phyloP scores from a whole-genome alignment of 2,888 invertebrate species.

The Zootermopsis nevadensis region DNA sequence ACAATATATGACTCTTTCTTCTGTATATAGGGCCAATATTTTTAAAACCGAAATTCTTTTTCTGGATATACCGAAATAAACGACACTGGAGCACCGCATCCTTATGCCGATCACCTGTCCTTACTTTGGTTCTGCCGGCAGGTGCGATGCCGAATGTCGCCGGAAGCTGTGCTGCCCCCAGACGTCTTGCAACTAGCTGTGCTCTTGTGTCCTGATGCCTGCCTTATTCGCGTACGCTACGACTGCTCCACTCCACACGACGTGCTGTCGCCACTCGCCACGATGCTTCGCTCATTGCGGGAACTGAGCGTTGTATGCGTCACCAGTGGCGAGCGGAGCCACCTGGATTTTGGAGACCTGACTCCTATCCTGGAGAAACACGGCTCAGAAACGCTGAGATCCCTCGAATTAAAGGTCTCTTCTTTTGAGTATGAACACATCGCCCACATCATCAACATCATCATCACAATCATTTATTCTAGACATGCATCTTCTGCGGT shows the following conservation, averaged over 20 bases:
- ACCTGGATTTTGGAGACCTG: conserved; percentile 58
- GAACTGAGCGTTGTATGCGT: conserved; percentile 58
- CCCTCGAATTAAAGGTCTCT: conserved; percentile 54
- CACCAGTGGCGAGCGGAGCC: conserved; percentile 57
- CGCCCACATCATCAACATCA: no score
- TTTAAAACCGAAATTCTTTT: no score
- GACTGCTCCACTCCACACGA: conserved; percentile 58
- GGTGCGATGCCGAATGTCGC: conserved; percentile 56
- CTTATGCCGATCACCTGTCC: no score
- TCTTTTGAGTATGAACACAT: no score
- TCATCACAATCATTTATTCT: no score
- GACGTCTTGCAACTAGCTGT: conserved; percentile 57
- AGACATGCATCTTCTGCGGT: no score
- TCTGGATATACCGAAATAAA: no score
- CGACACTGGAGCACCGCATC: no score
- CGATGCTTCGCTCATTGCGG: conserved; percentile 52
- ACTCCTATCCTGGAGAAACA: conserved; percentile 56
- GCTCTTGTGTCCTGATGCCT: conserved; percentile 56
- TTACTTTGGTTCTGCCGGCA: conserved; percentile 41
- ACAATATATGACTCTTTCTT: no score
- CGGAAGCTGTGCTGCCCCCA: conserved; percentile 55
- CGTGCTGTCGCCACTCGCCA: conserved; percentile 54
- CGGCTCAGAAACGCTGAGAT: conserved; percentile 46
- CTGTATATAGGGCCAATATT: no score
- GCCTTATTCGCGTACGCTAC: conserved; percentile 54